Evolutionary conservation across 2,888 invertebrate genomes (phyloP).

Genomic region (Drosophila algonquin): DNA sequence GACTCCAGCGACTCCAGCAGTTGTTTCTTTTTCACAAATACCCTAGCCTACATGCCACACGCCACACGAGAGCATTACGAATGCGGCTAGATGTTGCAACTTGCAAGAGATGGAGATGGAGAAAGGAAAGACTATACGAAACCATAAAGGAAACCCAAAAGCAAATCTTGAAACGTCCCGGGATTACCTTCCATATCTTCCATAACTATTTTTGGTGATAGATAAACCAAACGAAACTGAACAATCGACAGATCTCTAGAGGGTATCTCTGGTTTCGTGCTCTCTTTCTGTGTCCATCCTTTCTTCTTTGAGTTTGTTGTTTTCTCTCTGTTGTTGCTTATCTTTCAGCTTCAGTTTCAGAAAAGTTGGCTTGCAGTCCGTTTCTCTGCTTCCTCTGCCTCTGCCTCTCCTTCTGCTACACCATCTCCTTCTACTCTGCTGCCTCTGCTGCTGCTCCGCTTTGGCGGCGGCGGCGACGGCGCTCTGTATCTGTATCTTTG

Average conservation of each 20-base stretch:
- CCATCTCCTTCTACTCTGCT: conserved; percentile 1
- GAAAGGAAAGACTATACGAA: not conserved
- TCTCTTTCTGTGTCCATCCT: not conserved
- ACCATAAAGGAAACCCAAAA: not conserved
- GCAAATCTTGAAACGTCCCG: too few relatives aligned
- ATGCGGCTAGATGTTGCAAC: not conserved
- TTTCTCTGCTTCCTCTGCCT: conserved; percentile 28
- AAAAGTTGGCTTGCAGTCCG: conserved; percentile 49
- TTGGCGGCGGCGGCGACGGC: not conserved
- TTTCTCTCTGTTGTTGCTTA: conserved; percentile 13
- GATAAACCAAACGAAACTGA: too few relatives aligned
- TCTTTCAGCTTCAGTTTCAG: conserved; percentile 48
- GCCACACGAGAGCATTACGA: not conserved
- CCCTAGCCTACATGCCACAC: not conserved
- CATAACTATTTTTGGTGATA: too few relatives aligned
- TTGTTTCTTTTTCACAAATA: conserved; percentile 5
- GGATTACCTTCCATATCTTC: too few relatives aligned
- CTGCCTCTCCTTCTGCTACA: conserved; percentile 23
- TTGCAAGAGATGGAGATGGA: not conserved
- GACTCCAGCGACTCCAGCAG: conserved; percentile 14
- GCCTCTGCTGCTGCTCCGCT: conserved; percentile 30
- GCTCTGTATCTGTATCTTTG: conserved; percentile 8
- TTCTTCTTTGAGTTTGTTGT: conserved; percentile 12
- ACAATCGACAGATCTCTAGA: not conserved
- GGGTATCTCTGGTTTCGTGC: not conserved